These are phyloP conservation scores for Nesogale talazaci DNA, from an alignment of 2,113 vertebrate genomes.

Conservation along the genomic window DNA sequence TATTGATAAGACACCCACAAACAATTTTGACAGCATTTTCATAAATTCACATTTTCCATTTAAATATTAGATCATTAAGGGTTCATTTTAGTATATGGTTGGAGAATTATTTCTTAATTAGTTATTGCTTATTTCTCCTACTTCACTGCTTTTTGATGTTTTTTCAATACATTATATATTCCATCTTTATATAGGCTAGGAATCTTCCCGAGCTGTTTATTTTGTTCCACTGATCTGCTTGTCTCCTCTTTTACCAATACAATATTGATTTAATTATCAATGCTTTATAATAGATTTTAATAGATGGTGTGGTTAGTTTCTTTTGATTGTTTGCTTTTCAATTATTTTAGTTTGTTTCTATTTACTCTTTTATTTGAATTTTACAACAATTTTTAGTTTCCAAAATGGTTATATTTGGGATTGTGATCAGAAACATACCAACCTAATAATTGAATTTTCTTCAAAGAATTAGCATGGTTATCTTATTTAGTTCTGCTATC, in stretches of 20 bases:
- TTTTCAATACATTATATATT: constrained; percentile 20
- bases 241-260: not conserved
- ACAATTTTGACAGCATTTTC: constrained; percentile 27
- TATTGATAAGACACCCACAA: not conserved
- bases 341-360: constrained; percentile 45
- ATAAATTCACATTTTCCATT: constrained; percentile 30
- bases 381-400: constrained; percentile 12
- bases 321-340: constrained; percentile 40
- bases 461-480: not conserved
- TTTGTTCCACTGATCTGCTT: not conserved
- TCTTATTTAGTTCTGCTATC: constrained; percentile 13
- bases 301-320: not conserved
- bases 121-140: constrained; percentile 25
- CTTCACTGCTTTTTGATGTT: constrained; percentile 1
- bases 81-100: constrained; percentile 50
- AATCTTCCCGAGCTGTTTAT: constrained; percentile 10
- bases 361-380: constrained; percentile 39
- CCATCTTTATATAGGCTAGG: constrained; percentile 23
- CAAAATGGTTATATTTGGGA: constrained; percentile 25
- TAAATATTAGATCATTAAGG: constrained; percentile 21
- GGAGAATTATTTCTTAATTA: constrained; percentile 15
- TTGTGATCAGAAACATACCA: constrained; percentile 33
- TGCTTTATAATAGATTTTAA: constrained; percentile 25
- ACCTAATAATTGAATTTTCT: not conserved
- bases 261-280: constrained; percentile 32